phyloP scores from a whole-genome alignment of 2,888 invertebrate species.

The Candidula unifasciata region DNA sequence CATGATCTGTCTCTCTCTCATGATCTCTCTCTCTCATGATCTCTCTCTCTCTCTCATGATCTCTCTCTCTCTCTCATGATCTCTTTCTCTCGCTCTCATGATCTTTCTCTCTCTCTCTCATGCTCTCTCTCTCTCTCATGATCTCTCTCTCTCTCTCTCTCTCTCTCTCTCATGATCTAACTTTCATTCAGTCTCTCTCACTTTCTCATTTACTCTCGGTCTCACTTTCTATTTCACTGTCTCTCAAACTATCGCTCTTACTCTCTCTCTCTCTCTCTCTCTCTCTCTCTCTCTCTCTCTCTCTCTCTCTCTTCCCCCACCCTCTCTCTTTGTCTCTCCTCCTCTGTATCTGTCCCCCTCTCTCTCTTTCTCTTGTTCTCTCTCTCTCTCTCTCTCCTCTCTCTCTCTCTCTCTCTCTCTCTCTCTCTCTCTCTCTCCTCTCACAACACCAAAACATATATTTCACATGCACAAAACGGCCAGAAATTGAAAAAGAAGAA shows the following conservation, averaged over 20 bases:
- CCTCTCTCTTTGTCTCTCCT: neutral
- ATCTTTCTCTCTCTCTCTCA: too few relatives aligned
- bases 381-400: neutral
- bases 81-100: neutral
- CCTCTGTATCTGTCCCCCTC: neutral
- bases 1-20: neutral
- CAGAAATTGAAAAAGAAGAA: too few relatives aligned
- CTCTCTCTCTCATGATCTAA: neutral
- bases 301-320: neutral
- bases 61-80: neutral
- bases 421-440: neutral
- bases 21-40: too few relatives aligned
- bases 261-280: neutral
- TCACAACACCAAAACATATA: too few relatives aligned
- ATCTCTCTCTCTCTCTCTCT: neutral
- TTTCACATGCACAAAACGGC: too few relatives aligned
- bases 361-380: neutral
- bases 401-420: slow-evolving; percentile 20
- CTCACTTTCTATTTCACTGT: neutral
- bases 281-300: neutral
- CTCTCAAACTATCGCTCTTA: neutral
- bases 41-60: too few relatives aligned
- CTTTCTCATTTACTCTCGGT: neutral
- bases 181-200: neutral
- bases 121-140: too few relatives aligned